These are phyloP conservation scores for Ellobium chinense DNA, from an alignment of 2,888 invertebrate genomes.

Conservation along the genomic window DNA sequence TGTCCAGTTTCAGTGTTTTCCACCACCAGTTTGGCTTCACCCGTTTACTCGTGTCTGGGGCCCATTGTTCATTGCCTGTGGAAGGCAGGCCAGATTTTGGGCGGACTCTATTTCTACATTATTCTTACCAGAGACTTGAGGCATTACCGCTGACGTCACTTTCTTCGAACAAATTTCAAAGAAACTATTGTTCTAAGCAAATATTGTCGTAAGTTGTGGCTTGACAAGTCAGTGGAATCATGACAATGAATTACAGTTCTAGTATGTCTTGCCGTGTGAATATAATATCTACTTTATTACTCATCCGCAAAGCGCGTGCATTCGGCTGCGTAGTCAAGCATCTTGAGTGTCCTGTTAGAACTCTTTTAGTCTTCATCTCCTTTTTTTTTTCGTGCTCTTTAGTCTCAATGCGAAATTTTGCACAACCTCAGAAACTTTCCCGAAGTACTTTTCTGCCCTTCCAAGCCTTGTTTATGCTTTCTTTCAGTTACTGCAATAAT, in stretches of 20 bases:
- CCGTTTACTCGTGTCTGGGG: constrained; percentile 20
- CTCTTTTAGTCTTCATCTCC: too few species aligned
- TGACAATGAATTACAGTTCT: too few species aligned
- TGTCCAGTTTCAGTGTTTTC: constrained; percentile 44
- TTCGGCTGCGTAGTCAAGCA: not conserved
- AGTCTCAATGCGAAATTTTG: too few species aligned
- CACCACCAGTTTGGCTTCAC: constrained; percentile 20
- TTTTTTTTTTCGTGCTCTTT: too few species aligned
- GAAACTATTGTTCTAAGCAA: not conserved
- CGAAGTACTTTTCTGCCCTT: too few species aligned
- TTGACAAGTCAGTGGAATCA: too few species aligned
- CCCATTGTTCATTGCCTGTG: constrained; percentile 9
- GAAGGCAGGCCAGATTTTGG: constrained; percentile 26
- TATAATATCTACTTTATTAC: too few species aligned
- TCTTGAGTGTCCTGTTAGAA: not conserved
- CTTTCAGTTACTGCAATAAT: too few species aligned
- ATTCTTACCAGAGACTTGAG: constrained; percentile 40
- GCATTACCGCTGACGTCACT: constrained; percentile 41
- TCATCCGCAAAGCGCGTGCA: not conserved
- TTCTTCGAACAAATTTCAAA: not conserved
- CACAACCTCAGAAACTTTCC: too few species aligned
- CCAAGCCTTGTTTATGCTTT: too few species aligned
- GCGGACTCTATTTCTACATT: constrained; percentile 44
- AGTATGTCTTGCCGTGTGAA: too few species aligned
- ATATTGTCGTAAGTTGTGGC: constrained; percentile 15